A percentile compares a stretch with the other conserved stretches of the same genome.
phyloP scores from a whole-genome alignment of 2,888 invertebrate genomes.

The Tubiluchus corallicola region DNA sequence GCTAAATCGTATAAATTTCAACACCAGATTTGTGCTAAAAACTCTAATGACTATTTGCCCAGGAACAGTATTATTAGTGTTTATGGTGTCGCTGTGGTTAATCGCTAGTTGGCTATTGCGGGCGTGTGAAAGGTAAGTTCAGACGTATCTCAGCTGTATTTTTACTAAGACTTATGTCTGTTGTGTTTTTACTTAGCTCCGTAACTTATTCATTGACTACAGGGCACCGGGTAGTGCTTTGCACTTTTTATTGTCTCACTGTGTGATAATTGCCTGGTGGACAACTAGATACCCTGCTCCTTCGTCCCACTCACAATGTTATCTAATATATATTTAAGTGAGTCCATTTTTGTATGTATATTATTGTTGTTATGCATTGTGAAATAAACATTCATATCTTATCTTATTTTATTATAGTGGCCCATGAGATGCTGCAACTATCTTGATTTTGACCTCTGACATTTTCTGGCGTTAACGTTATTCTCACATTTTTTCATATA shows the following conservation, averaged over 20 bases:
- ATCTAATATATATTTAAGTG: too few species aligned
- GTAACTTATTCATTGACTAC: not conserved
- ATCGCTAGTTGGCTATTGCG: conserved; percentile 97
- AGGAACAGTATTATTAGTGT: conserved; percentile 86
- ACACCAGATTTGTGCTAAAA: conserved; percentile 78
- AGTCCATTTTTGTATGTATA: too few species aligned
- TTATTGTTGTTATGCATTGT: too few species aligned
- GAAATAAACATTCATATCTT: too few species aligned
- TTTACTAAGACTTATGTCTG: not conserved
- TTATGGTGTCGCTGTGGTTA: conserved; percentile 99
- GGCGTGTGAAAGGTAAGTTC: conserved; percentile 82
- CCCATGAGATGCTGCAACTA: too few species aligned
- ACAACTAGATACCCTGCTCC: too few species aligned
- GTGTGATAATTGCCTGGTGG: too few species aligned
- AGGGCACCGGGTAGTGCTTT: not conserved
- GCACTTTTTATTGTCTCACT: conserved; percentile 4
- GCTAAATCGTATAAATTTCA: conserved; percentile 92
- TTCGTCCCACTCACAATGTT: too few species aligned
- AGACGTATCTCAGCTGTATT: not conserved
- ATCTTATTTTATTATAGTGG: too few species aligned
- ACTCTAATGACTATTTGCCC: conserved; percentile 99
- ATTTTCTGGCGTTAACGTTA: too few species aligned
- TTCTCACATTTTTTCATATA: too few species aligned
- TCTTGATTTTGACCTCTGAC: too few species aligned
- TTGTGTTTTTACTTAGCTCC: not conserved